phyloP scores from a whole-genome alignment of 2,113 vertebrate genomes.

The Heloderma charlesbogerti region DNA sequence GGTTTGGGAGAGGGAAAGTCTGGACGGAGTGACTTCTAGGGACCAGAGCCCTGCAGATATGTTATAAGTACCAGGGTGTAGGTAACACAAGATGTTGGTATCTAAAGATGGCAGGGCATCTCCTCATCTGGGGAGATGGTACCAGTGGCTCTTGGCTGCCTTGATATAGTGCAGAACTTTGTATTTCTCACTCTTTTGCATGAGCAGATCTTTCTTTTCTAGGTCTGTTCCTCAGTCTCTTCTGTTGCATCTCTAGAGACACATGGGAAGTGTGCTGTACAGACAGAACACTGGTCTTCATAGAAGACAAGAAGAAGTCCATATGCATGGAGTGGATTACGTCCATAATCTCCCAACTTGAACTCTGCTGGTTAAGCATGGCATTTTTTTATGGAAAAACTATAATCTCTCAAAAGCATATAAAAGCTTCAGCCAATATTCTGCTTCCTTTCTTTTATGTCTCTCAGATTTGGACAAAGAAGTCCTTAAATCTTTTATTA shows the following conservation, averaged over 20 bases:
- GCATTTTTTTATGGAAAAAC: slow-evolving; percentile 37
- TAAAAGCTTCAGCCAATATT: slow-evolving; percentile 26
- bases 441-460: slow-evolving; percentile 55
- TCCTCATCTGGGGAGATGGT: neutral
- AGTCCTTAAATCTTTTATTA: slow-evolving; percentile 63
- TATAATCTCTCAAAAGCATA: slow-evolving; percentile 24
- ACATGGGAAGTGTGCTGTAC: neutral
- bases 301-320: neutral
- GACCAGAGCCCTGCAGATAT: neutral
- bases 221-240: neutral
- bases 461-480: slow-evolving; percentile 55
- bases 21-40: neutral
- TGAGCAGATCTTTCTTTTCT: neutral
- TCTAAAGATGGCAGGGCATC: neutral
- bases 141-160: neutral
- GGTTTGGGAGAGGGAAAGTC: neutral
- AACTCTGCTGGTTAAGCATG: slow-evolving; percentile 16
- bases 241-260: neutral
- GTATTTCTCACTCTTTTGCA: neutral
- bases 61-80: neutral
- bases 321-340: neutral
- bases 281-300: neutral
- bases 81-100: no score
- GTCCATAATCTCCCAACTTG: neutral
- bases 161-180: neutral